Base-by-base conservation (phyloP, 2,113 vertebrate species). In the Ardeotis arabs region DNA sequence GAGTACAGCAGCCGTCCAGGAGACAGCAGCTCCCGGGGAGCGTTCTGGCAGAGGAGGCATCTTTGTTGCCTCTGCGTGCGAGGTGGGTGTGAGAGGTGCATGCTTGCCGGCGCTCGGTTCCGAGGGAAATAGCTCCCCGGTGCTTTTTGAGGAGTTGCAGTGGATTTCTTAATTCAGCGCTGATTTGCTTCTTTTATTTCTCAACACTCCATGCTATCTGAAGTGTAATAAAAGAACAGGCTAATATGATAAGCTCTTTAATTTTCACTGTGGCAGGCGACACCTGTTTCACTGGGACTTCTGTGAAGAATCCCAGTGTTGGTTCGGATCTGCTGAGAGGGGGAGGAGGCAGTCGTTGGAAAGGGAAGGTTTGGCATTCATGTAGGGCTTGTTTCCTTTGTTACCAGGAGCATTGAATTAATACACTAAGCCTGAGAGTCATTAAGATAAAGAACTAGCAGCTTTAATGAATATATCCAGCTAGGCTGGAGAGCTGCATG, bases 371-470 rank as follows among this genome's bases (percentile, higher is more conserved):
- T 90, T 92, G 92, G 78, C 89, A 84, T 96, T 92, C 91, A 85
- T 89, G 81, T 45, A 53, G 55, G 67, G 78, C 89, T 95, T 87
- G 80, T 89, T 95, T 93, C 92, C 95, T 96, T 95, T 96, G 96
- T 96, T 97, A 96, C 87, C 70, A 94, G 67, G 89, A 96, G 89
- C 94, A 87, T 1, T 96, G 94, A 96, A 95, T 92, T 96, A 96
- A 96, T 94, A 91, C 89, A 66, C 74, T 96, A 94, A 95, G 96
- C 96, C 96, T 95, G 96, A 95, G 94, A 95, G 87, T 96, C 96
- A 95, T 97, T 97, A 95, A 96, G 95, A 96, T 97, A 97, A 96
- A 96, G 96, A 96, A 96, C 92, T 95, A 95, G 92, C 91, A 95
- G 94, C 89, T 96, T 94, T 97, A 96, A 97, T 97, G 95, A 96